phyloP scores from a whole-genome alignment of 2,888 invertebrate genomes.

The Melanostoma scalare region DNA sequence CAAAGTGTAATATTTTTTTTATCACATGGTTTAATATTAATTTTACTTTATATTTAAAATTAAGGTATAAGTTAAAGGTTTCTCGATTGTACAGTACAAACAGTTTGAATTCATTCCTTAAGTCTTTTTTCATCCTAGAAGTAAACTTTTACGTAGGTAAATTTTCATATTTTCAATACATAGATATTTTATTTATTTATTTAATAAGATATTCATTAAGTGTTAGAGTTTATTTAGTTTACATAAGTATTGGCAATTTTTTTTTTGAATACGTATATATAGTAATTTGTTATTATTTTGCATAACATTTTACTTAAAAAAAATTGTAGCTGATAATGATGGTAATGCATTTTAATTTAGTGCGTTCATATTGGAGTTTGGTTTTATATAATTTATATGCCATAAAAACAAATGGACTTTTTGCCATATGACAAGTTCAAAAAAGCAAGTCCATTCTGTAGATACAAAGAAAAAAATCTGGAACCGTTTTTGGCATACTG shows the following conservation, averaged over 20 bases:
- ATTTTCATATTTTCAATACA: constrained; percentile 21
- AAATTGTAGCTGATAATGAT: constrained; percentile 29
- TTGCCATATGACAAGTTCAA: constrained; percentile 50
- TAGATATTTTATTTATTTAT: constrained; percentile 8
- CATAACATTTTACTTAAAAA: constrained; percentile 15
- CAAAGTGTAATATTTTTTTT: constrained; percentile 23
- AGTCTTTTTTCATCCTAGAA: constrained; percentile 62
- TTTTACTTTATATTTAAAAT: constrained; percentile 31
- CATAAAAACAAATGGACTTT: constrained; percentile 21
- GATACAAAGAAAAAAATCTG: constrained; percentile 7
- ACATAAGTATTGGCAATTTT: constrained; percentile 45
- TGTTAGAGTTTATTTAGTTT: constrained; percentile 32
- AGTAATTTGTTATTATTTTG: constrained; percentile 3
- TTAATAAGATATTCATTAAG: background rate
- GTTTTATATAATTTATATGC: constrained; percentile 15
- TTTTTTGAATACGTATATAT: constrained; percentile 7
- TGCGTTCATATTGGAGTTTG: constrained; percentile 3
- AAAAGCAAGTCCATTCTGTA: constrained; percentile 2
- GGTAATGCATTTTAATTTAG: constrained; percentile 23
- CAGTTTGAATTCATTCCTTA: constrained; percentile 46
- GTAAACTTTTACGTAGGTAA: constrained; percentile 45
- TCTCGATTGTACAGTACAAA: constrained; percentile 50
- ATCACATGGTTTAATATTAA: constrained; percentile 61
- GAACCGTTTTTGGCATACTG: constrained; percentile 4
- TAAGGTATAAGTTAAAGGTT: constrained; percentile 39